Evolutionary conservation across 2,113 vertebrate genomes (phyloP).

Genomic region (Paramormyrops kingsleyae): DNA sequence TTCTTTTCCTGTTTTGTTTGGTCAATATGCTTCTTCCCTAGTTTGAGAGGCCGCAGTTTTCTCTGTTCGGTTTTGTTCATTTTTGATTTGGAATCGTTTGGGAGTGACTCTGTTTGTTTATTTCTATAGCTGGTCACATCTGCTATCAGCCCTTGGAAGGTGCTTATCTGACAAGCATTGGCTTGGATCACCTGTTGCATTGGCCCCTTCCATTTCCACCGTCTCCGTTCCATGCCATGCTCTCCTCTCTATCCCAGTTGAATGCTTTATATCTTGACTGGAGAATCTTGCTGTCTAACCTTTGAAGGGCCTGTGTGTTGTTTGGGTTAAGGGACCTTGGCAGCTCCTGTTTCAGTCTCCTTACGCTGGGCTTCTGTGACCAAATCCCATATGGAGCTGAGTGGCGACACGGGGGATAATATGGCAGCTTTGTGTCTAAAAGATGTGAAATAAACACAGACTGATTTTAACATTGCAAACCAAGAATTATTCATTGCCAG

Average conservation of each 20-base stretch:
- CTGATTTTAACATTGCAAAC: not conserved
- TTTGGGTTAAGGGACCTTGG: not conserved
- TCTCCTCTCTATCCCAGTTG: not conserved
- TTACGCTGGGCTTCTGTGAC: not conserved
- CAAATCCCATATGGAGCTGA: not conserved
- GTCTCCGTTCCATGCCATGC: not conserved
- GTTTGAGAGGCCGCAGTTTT: not conserved
- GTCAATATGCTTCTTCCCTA: not conserved
- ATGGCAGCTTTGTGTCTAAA: not conserved
- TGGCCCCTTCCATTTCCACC: not conserved
- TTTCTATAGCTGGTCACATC: not conserved
- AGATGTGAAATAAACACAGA: conserved; percentile 2
- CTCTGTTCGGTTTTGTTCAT: not conserved
- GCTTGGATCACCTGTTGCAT: not conserved
- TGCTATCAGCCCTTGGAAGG: not conserved
- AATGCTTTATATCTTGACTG: not conserved
- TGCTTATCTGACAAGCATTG: not conserved
- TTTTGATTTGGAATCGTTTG: not conserved
- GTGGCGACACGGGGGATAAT: not conserved
- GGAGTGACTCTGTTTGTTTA: not conserved
- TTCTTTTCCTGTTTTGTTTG: not conserved
- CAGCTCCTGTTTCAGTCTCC: not conserved
- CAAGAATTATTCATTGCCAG: not conserved
- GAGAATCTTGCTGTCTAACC: not conserved
- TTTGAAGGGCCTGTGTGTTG: not conserved